phyloP scores from a whole-genome alignment of 2,888 invertebrate genomes.

The Cosmorhoe ocellata region DNA sequence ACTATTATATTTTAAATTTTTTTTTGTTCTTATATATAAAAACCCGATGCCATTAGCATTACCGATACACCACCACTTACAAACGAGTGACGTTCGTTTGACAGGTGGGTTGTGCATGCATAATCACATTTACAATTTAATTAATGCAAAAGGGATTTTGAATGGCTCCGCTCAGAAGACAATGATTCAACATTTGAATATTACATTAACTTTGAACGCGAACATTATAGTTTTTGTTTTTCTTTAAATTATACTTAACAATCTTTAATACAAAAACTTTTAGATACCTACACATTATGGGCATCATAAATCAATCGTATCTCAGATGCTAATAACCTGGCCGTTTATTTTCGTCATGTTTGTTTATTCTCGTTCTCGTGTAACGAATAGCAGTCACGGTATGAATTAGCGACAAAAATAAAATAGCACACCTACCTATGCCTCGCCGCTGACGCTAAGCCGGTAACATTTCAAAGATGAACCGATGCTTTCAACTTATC shows the following conservation, averaged over 20 bases:
- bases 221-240: slow-evolving; percentile 10
- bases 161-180: slow-evolving; percentile 22
- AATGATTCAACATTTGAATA: slow-evolving; percentile 25
- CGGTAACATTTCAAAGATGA: slow-evolving; percentile 47
- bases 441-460: slow-evolving; percentile 45
- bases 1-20: too few species aligned
- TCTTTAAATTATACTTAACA: slow-evolving; percentile 1
- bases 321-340: slow-evolving; percentile 38
- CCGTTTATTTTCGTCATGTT: slow-evolving; percentile 42
- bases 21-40: too few species aligned
- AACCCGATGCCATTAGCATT: slow-evolving; percentile 34
- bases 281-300: slow-evolving; percentile 8
- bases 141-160: slow-evolving; percentile 22
- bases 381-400: slow-evolving; percentile 45
- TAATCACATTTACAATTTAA: slow-evolving; percentile 21
- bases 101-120: slow-evolving; percentile 30
- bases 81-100: slow-evolving; percentile 24
- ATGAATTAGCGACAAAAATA: slow-evolving; percentile 70
- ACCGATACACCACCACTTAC: slow-evolving; percentile 26
- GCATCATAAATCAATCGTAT: slow-evolving; percentile 31
- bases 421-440: slow-evolving; percentile 61
- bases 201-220: slow-evolving; percentile 13
- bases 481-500: slow-evolving; percentile 30
- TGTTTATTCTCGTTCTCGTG: slow-evolving; percentile 39
- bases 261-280: slow-evolving; percentile 4